A percentile compares a stretch with the other conserved stretches of the same genome.
These are phyloP conservation scores for Planiliza haematocheilus DNA, from an alignment of 2,113 vertebrate genomes.

Conservation along the genomic window DNA sequence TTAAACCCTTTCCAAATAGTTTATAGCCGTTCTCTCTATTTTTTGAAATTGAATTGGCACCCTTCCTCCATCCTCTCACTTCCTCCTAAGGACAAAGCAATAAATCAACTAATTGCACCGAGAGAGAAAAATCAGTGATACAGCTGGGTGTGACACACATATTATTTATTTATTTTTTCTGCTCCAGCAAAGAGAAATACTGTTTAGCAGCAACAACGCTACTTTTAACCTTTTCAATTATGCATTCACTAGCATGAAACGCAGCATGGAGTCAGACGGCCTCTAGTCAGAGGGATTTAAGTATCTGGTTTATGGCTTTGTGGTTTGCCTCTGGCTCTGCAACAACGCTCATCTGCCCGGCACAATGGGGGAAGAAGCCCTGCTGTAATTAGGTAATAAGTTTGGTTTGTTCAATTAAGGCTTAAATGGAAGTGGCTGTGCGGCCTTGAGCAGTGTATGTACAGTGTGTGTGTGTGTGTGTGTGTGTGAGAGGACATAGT, in stretches of 20 bases:
- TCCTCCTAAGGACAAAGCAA: not conserved
- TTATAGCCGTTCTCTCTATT: not conserved
- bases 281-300: constrained; percentile 24
- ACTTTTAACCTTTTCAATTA: constrained; percentile 52
- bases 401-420: constrained; percentile 16
- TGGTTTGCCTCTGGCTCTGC: constrained; percentile 13
- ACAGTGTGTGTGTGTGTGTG: not conserved
- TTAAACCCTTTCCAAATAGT: not conserved
- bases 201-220: not conserved
- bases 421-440: not conserved
- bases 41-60: not conserved
- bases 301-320: constrained; percentile 5
- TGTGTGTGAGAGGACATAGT: not conserved
- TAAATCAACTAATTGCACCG: constrained; percentile 26
- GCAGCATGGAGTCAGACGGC: constrained; percentile 14
- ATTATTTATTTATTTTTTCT: not conserved
- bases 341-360: not conserved
- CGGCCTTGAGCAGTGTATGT: not conserved
- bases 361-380: not conserved
- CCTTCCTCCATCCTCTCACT: not conserved
- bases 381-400: constrained; percentile 14
- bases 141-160: constrained; percentile 6
- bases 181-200: not conserved
- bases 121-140: not conserved
- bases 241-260: constrained; percentile 36